Evolutionary conservation across 2,113 vertebrate species (phyloP), one percentile per base, ranked within the genome.

Genomic region (Myotis davidii): DNA sequence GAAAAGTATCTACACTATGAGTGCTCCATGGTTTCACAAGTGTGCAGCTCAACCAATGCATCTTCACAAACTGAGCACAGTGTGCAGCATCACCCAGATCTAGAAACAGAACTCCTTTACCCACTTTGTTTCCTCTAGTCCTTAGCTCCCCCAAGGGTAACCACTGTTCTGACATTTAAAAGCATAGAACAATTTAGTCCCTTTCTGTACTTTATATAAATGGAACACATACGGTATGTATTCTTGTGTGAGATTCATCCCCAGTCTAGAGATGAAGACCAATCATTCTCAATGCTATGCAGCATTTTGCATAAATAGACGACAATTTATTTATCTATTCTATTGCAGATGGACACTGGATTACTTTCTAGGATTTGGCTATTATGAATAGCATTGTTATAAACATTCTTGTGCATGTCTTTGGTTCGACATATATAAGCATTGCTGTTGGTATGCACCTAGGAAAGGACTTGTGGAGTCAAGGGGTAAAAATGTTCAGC

Each of bases 301-400:
- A 85, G 13, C n/a, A 69, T 77, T 92, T 88, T 88, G 29, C 18
- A 23, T 14, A 32, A 77, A 39, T 25, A 91, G 16, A 85, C 21
- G 39, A 56, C 1, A 85, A 20, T 69, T 61, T 54, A 78, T 39
- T 34, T 54, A 42, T 29, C 34, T 23, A 34, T 70, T 87, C n/a
- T 88, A 39, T 16, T 85, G 12, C 32, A 74, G 70, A 20, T 74
- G 34, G 34, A 17, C 34, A 82, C 34, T 78, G 56, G 77, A 14
- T 74, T n/a, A 64, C 88, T 78, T 88, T 96, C 25, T 94, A 70
- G 50, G 25, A 67, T 81, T 93, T 27, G 6, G 20, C 29, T 85
- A 1, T 52, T 64, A 14, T 48, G 27, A 76, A 50, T 27, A 88
- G 54, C 37, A 56, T 5, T 50, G 48, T 50, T 65, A 25, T 18